Conservation (phyloP, 2,797 vertebrate genomes). For the Poecile montanus region DNA sequence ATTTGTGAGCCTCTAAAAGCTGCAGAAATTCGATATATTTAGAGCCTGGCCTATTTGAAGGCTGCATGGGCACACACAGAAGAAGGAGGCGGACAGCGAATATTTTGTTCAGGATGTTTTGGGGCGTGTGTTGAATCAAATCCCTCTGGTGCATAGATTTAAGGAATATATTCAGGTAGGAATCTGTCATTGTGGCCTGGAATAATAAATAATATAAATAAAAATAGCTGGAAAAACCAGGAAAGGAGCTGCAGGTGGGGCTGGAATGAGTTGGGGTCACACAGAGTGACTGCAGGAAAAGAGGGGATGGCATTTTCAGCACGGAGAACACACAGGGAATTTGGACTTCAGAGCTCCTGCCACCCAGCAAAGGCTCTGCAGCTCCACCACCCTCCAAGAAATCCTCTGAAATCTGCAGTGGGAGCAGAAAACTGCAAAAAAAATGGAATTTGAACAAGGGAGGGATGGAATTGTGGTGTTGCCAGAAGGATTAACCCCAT, state of each 20-base stretch:
- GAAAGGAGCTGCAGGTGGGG: neutral
- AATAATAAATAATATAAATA: no score
- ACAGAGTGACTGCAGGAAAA: neutral
- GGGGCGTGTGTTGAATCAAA: neutral
- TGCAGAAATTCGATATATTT: slow-evolving; percentile 20
- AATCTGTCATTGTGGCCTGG: neutral
- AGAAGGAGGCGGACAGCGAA: slow-evolving; percentile 10
- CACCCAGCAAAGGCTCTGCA: neutral
- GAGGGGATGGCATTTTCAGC: neutral
- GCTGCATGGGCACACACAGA: neutral
- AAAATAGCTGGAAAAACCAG: neutral
- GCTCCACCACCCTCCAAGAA: neutral
- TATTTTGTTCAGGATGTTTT: slow-evolving; percentile 54
- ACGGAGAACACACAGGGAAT: neutral
- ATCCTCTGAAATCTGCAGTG: neutral
- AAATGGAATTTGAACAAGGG: neutral
- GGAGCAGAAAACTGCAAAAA: neutral
- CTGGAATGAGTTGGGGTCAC: neutral
- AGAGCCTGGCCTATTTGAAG: neutral
- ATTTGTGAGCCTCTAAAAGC: neutral
- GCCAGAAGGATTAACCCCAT: neutral
- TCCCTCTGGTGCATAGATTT: accelerated
- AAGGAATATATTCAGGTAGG: neutral
- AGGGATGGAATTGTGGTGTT: neutral
- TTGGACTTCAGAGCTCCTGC: neutral